phyloP scores from a whole-genome alignment of 2,113 vertebrate genomes.

The Raja brachyura region DNA sequence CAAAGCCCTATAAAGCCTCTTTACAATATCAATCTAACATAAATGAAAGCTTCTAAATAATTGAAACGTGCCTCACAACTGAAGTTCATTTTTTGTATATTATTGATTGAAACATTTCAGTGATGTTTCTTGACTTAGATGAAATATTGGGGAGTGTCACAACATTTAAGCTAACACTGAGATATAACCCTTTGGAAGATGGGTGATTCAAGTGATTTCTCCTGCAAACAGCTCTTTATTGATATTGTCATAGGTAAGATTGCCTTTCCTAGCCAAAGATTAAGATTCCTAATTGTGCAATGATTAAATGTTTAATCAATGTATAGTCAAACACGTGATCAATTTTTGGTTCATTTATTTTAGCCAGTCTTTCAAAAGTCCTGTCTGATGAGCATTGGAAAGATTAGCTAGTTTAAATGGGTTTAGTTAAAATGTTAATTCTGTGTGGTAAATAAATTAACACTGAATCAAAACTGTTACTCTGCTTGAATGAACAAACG shows the following conservation, averaged over 20 bases:
- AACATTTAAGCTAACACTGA: neutral
- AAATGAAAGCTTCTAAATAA: neutral
- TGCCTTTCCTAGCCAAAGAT: neutral
- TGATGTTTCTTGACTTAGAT: neutral
- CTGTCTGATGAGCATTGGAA: neutral
- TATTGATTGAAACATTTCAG: neutral
- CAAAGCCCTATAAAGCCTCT: no score
- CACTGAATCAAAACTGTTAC: slow-evolving; percentile 6
- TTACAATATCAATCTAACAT: neutral
- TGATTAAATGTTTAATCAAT: neutral
- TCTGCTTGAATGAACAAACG: slow-evolving; percentile 32
- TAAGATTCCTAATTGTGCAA: neutral
- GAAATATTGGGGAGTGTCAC: neutral
- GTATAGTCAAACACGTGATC: neutral
- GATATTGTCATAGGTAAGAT: neutral
- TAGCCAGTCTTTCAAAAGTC: neutral
- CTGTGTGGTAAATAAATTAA: slow-evolving; percentile 31
- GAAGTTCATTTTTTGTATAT: neutral
- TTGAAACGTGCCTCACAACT: neutral
- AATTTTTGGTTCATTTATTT: neutral
- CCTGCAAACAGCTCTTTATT: neutral
- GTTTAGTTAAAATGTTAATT: slow-evolving; percentile 32
- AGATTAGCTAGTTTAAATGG: slow-evolving; percentile 23
- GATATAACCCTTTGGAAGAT: no score
- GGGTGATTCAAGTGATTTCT: neutral